Evolutionary conservation across 30 jellyfish, hydroid and myxozoan species (phyloP).

Genomic region (Rhopilema esculentum): DNA sequence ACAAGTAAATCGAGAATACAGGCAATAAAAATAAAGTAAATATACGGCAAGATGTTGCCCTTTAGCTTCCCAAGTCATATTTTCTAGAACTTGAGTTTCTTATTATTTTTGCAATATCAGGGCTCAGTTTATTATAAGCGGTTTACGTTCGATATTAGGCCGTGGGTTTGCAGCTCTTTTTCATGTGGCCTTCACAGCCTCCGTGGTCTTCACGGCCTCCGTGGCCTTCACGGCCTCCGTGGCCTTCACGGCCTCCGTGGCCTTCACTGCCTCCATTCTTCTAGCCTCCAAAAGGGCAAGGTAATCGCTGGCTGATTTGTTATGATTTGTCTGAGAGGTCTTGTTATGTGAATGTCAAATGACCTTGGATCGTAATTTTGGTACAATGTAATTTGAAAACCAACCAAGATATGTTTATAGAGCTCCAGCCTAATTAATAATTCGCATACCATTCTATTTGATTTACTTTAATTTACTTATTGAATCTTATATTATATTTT

Average conservation of each 20-base stretch:
- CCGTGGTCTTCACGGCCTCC: neutral
- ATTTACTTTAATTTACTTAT: neutral
- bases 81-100: neutral
- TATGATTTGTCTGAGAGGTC: neutral
- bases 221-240: neutral
- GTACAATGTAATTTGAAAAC: neutral
- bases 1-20: neutral
- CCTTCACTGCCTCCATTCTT: neutral
- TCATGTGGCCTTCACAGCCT: neutral
- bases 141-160: neutral
- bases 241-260: neutral
- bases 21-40: neutral
- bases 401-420: neutral
- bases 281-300: neutral
- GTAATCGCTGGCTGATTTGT: neutral
- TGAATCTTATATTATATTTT: neutral
- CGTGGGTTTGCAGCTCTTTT: neutral
- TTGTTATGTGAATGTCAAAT: neutral
- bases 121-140: neutral
- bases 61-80: neutral
- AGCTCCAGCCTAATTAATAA: neutral
- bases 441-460: neutral
- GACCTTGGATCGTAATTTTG: neutral
- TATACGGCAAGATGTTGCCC: neutral
- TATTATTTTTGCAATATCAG: neutral